Evolutionary conservation across 1,140 invertebrate genomes (phyloP).

Genomic region (Babylonia areolata): DNA sequence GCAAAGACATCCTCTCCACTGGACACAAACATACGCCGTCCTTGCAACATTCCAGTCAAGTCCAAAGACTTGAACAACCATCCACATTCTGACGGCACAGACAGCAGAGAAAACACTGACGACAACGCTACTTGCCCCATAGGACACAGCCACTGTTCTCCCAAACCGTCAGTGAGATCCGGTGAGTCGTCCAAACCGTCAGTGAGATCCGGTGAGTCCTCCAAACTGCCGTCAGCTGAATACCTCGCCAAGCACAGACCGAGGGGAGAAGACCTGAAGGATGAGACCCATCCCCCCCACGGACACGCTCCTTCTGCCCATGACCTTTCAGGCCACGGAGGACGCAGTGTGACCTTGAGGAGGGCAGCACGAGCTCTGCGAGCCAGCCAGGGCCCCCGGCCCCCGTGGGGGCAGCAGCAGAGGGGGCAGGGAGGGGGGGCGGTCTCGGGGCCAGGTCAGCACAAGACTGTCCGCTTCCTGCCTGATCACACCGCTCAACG

Average conservation of each 20-base stretch:
- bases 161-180: background rate
- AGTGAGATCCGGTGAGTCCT: background rate
- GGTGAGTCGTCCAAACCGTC: background rate
- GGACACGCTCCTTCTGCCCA: background rate
- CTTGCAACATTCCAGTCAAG: background rate
- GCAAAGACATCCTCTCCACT: background rate
- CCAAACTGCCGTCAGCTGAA: background rate
- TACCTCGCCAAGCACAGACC: background rate
- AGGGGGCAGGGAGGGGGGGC: background rate
- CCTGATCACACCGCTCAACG: background rate
- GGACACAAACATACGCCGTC: background rate
- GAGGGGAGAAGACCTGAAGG: background rate
- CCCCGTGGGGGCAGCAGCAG: background rate
- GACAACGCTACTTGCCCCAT: background rate
- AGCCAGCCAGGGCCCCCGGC: background rate
- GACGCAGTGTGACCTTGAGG: background rate
- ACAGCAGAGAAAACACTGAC: too few species aligned
- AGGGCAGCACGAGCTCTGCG: background rate
- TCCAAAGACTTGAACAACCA: background rate
- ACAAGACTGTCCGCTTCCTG: conserved; percentile 6
- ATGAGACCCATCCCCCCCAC: background rate
- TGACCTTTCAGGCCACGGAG: background rate
- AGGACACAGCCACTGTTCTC: background rate
- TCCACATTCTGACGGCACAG: too few species aligned
- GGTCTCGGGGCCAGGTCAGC: background rate